These are phyloP conservation scores for Stichodactyla mertensii DNA, from an alignment of 64 coral and sea anemone species.

Conservation along the genomic window DNA sequence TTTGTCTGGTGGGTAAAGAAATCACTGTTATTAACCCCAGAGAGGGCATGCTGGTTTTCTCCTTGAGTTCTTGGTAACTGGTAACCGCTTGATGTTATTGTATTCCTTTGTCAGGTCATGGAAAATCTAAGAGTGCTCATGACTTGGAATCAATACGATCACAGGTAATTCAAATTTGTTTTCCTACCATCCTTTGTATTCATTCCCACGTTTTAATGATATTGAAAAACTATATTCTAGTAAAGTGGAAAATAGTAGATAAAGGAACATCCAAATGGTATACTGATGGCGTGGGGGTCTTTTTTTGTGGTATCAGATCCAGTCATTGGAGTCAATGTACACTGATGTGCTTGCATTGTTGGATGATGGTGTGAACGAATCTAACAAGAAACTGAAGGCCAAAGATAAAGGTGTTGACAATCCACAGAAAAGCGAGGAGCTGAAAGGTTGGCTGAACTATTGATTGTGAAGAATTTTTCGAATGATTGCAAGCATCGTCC, in stretches of 20 bases:
- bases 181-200: not conserved
- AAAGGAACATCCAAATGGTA: too few species aligned
- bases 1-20: not conserved
- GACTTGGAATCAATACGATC: conserved; percentile 45
- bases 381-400: conserved; percentile 38
- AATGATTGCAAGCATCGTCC: not conserved
- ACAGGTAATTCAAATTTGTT: conserved; percentile 9
- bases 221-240: too few species aligned
- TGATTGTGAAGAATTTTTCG: too few species aligned
- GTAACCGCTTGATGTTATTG: not conserved
- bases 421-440: not conserved
- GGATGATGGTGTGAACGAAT: conserved; percentile 56
- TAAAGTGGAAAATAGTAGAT: too few species aligned
- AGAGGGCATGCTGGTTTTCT: not conserved
- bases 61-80: not conserved
- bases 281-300: too few species aligned
- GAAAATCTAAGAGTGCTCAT: conserved; percentile 21
- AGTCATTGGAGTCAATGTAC: conserved; percentile 77
- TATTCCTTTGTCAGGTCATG: not conserved
- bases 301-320: conserved; percentile 18
- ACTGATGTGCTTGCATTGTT: conserved; percentile 52
- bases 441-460: not conserved
- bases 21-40: too few species aligned
- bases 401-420: conserved; percentile 10
- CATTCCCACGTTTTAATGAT: not conserved